These are phyloP conservation scores for Antidorcas marsupialis DNA, from an alignment of 2,113 vertebrate genomes.

Conservation along the genomic window DNA sequence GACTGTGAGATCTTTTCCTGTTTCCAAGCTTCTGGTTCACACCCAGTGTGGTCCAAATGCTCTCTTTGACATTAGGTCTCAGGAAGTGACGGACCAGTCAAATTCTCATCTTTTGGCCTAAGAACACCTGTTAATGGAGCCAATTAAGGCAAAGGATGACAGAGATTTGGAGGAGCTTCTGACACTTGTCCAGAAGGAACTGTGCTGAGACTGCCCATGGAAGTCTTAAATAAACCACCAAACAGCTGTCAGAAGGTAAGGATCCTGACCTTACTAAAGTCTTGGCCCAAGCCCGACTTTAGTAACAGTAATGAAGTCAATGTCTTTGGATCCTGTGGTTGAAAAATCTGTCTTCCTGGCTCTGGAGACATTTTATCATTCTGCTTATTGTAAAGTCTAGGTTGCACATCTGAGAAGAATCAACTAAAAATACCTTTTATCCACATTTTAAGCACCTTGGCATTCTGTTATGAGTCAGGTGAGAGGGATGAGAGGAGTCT, in stretches of 20 bases:
- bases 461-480: not conserved
- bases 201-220: constrained; percentile 4
- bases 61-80: constrained; percentile 23
- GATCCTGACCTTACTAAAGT: not conserved
- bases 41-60: constrained; percentile 34
- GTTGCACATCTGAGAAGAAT: not conserved
- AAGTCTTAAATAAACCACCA: constrained; percentile 34
- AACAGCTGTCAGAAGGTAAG: constrained; percentile 9
- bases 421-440: constrained; percentile 44
- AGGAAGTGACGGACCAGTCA: constrained; percentile 30
- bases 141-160: constrained; percentile 59
- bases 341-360: not conserved
- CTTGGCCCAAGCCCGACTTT: not conserved
- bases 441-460: not conserved
- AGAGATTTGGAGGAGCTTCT: constrained; percentile 46
- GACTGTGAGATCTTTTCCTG: not conserved
- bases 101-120: constrained; percentile 27
- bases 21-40: not conserved
- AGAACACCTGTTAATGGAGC: constrained; percentile 48
- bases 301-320: not conserved
- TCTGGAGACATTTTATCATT: not conserved
- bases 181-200: constrained; percentile 28
- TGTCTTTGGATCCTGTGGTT: not conserved
- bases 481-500: not conserved
- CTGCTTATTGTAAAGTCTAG: not conserved